These are phyloP conservation scores for Scaptomyza hsui DNA, from an alignment of 1,140 invertebrate species.

Conservation along the genomic window DNA sequence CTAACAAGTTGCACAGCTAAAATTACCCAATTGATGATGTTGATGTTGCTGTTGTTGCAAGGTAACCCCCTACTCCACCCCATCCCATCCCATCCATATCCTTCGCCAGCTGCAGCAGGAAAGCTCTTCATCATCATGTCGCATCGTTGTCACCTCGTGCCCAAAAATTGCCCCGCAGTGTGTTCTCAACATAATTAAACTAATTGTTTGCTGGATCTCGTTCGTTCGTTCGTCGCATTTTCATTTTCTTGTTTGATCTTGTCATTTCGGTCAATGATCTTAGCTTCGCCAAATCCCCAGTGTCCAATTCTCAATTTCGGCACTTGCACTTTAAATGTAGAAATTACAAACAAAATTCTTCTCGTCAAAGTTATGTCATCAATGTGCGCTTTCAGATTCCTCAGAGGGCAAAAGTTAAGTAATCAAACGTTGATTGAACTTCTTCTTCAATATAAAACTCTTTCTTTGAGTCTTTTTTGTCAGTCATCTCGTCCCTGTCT, in stretches of 20 bases:
- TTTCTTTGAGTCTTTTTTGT: slow-evolving; percentile 27
- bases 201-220: slow-evolving; percentile 55
- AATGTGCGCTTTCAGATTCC: slow-evolving; percentile 54
- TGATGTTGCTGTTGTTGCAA: slow-evolving; percentile 10
- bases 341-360: slow-evolving; percentile 55
- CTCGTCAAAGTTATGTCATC: slow-evolving; percentile 64
- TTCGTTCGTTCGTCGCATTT: slow-evolving; percentile 15
- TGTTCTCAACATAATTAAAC: slow-evolving; percentile 76
- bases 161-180: slow-evolving; percentile 52
- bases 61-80: background rate
- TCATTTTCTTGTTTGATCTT: slow-evolving; percentile 15
- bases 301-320: slow-evolving; percentile 73
- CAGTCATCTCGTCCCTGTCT: slow-evolving; percentile 27
- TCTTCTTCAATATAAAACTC: background rate
- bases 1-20: slow-evolving; percentile 73
- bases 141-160: slow-evolving; percentile 80
- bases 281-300: slow-evolving; percentile 58
- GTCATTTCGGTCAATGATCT: slow-evolving; percentile 67
- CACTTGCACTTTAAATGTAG: slow-evolving; percentile 77
- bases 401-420: slow-evolving; percentile 62
- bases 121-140: slow-evolving; percentile 77
- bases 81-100: background rate
- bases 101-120: slow-evolving; percentile 8
- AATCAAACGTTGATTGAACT: slow-evolving; percentile 68
- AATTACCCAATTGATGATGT: slow-evolving; percentile 75